phyloP scores from a whole-genome alignment of 1,140 invertebrate genomes.

The Chymomyza costata region DNA sequence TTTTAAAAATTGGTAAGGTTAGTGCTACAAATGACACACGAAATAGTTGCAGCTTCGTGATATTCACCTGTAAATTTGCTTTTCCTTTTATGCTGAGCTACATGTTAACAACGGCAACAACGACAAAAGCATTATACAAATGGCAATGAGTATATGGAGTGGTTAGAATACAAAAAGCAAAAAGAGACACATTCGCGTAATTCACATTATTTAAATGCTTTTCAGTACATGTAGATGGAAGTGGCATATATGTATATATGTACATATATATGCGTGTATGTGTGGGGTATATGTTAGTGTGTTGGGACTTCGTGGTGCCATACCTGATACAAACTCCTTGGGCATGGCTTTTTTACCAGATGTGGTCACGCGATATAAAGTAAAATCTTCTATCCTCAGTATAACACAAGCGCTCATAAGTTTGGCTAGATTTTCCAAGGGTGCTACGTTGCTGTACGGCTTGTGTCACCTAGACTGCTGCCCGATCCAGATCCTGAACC shows the following conservation, averaged over 20 bases:
- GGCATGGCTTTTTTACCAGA: slow-evolving; percentile 81
- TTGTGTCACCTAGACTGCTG: slow-evolving; percentile 47
- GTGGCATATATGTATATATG: slow-evolving; percentile 3
- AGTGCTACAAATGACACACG: slow-evolving; percentile 3
- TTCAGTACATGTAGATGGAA: not conserved
- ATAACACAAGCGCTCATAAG: slow-evolving; percentile 95
- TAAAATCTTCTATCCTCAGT: slow-evolving; percentile 91
- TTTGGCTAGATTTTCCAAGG: slow-evolving; percentile 85
- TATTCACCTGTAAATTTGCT: slow-evolving; percentile 75
- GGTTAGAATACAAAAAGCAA: slow-evolving; percentile 17
- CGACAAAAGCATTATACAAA: slow-evolving; percentile 50
- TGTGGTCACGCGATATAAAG: slow-evolving; percentile 88
- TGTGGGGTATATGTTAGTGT: not conserved
- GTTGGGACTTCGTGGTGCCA: slow-evolving; percentile 27
- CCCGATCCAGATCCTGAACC: slow-evolving; percentile 50
- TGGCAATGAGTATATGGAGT: slow-evolving; percentile 24
- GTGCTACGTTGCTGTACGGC: slow-evolving; percentile 81
- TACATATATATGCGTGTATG: slow-evolving; percentile 2
- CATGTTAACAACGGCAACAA: slow-evolving; percentile 48
- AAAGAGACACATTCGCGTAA: slow-evolving; percentile 7
- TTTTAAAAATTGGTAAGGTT: not conserved
- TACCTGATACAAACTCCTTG: slow-evolving; percentile 89
- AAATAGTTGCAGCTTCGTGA: slow-evolving; percentile 25
- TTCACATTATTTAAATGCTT: slow-evolving; percentile 3
- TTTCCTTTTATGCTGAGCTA: slow-evolving; percentile 78